Conservation (phyloP, 2,888 invertebrate species). For the Osmoderma eremita region DNA sequence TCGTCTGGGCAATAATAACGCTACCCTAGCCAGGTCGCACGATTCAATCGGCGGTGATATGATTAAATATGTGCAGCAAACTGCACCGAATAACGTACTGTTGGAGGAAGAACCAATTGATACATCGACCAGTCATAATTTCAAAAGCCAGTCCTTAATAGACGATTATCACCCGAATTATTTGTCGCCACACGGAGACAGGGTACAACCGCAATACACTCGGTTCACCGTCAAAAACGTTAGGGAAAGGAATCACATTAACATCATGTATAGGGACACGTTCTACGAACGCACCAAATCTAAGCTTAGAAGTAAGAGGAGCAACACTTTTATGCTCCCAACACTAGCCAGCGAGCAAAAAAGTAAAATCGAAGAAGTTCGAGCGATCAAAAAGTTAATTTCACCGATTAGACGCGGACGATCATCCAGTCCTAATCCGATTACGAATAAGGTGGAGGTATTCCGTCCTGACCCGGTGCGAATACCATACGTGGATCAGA, state of each 20-base stretch:
- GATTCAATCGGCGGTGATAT: conserved; percentile 19
- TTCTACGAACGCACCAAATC: conserved; percentile 7
- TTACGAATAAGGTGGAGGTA: conserved; percentile 25
- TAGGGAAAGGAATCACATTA: conserved; percentile 21
- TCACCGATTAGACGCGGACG: conserved; percentile 55
- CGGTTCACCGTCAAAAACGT: conserved; percentile 46
- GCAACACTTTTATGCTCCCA: conserved; percentile 58
- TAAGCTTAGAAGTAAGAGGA: conserved; percentile 16
- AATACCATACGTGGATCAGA: conserved; percentile 46
- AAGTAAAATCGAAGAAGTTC: conserved; percentile 55
- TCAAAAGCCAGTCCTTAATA: conserved; percentile 46
- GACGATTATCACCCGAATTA: conserved; percentile 38
- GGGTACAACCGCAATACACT: conserved; percentile 37
- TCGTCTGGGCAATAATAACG: conserved; percentile 24
- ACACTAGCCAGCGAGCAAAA: conserved; percentile 59
- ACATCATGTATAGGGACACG: conserved; percentile 19
- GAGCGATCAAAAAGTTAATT: conserved; percentile 52
- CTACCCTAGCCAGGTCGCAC: conserved; percentile 2
- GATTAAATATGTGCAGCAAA: conserved; percentile 25
- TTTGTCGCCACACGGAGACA: conserved; percentile 24
- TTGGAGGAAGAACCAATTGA: conserved; percentile 4
- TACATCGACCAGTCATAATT: conserved; percentile 28
- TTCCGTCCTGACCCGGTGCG: conserved; percentile 20
- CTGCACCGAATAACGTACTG: neutral
- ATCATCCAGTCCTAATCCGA: conserved; percentile 54